Evolutionary conservation across 2,888 invertebrate species (phyloP).

Genomic region (Diadegma fenestrale): DNA sequence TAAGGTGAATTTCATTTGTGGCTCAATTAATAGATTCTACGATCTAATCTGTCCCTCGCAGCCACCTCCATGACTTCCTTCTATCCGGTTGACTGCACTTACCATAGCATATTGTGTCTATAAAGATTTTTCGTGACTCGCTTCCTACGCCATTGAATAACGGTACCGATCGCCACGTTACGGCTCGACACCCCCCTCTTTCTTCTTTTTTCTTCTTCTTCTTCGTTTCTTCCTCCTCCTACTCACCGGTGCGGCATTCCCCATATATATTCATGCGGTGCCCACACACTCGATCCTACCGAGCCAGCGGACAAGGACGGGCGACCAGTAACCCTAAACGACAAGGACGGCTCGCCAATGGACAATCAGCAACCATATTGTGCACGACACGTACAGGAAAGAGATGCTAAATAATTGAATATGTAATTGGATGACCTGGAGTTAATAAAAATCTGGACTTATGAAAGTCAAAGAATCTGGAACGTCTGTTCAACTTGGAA

Average conservation of each 20-base stretch:
- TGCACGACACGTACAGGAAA: slow-evolving; percentile 5
- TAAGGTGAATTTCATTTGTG: background rate
- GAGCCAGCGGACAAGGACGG: slow-evolving; percentile 70
- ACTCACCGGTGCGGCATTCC: slow-evolving; percentile 22
- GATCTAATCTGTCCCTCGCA: slow-evolving; percentile 6
- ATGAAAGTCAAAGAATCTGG: background rate
- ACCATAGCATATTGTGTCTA: slow-evolving; percentile 40
- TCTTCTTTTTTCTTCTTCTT: slow-evolving; percentile 7
- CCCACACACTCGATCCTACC: slow-evolving; percentile 61
- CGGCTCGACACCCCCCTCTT: slow-evolving; percentile 74
- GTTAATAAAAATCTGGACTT: slow-evolving; percentile 8
- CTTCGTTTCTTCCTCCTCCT: slow-evolving; percentile 9
- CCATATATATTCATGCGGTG: slow-evolving; percentile 38
- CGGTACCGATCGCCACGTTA: slow-evolving; percentile 82
- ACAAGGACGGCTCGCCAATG: slow-evolving; percentile 74
- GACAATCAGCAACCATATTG: slow-evolving; percentile 23
- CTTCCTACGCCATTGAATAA: slow-evolving; percentile 81
- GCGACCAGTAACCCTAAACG: slow-evolving; percentile 57
- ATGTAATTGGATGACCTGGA: slow-evolving; percentile 23
- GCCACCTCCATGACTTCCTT: slow-evolving; percentile 45
- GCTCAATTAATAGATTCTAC: slow-evolving; percentile 9
- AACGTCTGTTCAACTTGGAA: background rate
- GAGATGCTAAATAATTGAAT: background rate
- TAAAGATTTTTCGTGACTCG: slow-evolving; percentile 59
- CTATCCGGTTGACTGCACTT: slow-evolving; percentile 59